phyloP scores from a whole-genome alignment of 2,888 invertebrate species.

The Chorisops tibialis region DNA sequence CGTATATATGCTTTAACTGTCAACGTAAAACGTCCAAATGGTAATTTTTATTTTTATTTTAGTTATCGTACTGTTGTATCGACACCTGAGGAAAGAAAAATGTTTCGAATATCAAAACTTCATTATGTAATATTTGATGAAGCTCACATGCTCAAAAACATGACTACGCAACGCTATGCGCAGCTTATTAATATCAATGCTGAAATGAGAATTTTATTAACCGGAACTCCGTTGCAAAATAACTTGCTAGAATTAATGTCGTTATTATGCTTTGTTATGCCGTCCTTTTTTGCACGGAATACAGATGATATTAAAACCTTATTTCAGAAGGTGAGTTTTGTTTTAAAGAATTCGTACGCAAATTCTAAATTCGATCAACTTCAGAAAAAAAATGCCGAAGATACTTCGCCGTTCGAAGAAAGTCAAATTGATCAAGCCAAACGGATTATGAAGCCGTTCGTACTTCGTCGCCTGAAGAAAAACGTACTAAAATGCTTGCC shows the following conservation, averaged over 20 bases:
- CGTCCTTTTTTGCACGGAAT: conserved; percentile 86
- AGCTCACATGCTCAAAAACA: conserved; percentile 97
- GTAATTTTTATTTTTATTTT: conserved; percentile 19
- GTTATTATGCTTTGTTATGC: conserved; percentile 92
- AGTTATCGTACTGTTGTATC: conserved; percentile 58
- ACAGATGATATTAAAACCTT: conserved; percentile 82
- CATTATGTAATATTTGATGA: conserved; percentile 96
- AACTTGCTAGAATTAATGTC: conserved; percentile 95
- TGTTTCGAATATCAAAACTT: conserved; percentile 83
- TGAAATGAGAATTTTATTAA: conserved; percentile 79
- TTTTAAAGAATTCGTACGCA: conserved; percentile 22
- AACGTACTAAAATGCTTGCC: conserved; percentile 87
- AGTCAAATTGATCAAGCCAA: conserved; percentile 91
- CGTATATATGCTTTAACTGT: conserved; percentile 56
- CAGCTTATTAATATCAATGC: conserved; percentile 87
- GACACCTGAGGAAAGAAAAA: conserved; percentile 83
- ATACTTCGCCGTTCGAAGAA: conserved; percentile 76
- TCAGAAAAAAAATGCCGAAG: conserved; percentile 58
- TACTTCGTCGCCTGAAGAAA: conserved; percentile 79
- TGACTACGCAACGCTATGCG: conserved; percentile 87
- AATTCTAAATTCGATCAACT: too few relatives aligned
- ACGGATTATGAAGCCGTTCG: conserved; percentile 93
- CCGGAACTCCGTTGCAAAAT: conserved; percentile 96
- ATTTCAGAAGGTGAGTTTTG: conserved; percentile 73
- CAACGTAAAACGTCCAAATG: conserved; percentile 2